A percentile compares a stretch with the other conserved stretches of the same genome.
Evolutionary conservation across 2,888 invertebrate genomes (phyloP).

Genomic region (Cephonodes hylas): DNA sequence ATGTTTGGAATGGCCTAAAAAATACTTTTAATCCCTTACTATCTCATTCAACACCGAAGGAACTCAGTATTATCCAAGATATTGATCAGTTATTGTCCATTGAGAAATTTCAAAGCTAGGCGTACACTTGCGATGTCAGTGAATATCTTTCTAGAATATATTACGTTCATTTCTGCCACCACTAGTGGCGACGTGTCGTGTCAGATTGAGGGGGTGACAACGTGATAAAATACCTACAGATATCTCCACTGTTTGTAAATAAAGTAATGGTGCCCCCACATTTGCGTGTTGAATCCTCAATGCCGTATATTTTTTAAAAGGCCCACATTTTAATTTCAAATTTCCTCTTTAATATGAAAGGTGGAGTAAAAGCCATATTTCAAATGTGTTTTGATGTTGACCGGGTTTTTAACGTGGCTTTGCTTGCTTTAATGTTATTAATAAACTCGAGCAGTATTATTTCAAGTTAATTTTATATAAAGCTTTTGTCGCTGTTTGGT

Average conservation of each 20-base stretch:
- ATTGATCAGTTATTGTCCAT: no score
- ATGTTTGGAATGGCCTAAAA: neutral
- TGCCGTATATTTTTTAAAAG: constrained; percentile 25
- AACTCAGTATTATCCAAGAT: no score
- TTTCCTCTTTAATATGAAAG: constrained; percentile 10
- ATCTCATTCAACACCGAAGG: no score
- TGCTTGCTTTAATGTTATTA: neutral
- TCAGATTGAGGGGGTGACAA: constrained; percentile 44
- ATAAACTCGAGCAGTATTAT: no score
- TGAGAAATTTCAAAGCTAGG: no score
- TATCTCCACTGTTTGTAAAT: constrained; percentile 27
- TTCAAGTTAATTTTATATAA: no score
- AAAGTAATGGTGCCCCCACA: constrained; percentile 31
- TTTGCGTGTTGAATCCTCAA: constrained; percentile 45
- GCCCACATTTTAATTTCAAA: constrained; percentile 9
- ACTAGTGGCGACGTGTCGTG: constrained; percentile 44
- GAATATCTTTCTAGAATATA: neutral
- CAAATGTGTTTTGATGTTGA: constrained; percentile 7
- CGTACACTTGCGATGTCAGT: no score
- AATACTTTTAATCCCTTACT: no score
- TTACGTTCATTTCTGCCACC: neutral
- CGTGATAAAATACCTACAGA: constrained; percentile 52
- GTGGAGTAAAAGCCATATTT: constrained; percentile 6
- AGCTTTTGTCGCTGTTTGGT: no score
- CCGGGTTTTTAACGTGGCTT: neutral